These are phyloP conservation scores for Canis aureus DNA, from an alignment of 2,113 vertebrate species.

Conservation along the genomic window DNA sequence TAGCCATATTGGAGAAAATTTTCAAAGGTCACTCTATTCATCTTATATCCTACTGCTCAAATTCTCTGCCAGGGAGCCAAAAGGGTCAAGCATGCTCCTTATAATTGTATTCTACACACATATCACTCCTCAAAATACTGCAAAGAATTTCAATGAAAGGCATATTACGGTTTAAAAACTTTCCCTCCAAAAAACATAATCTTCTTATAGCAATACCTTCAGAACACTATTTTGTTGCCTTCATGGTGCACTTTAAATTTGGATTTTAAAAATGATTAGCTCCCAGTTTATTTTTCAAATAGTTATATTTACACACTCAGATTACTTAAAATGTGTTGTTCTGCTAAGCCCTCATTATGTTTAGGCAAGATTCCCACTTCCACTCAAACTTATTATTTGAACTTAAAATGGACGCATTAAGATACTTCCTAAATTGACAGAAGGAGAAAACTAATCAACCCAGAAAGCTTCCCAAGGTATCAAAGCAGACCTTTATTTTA, in stretches of 20 bases:
- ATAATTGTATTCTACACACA: constrained; percentile 41
- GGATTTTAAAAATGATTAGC: constrained; percentile 60
- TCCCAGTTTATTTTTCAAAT: constrained; percentile 59
- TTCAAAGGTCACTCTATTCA: constrained; percentile 69
- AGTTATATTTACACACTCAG: constrained; percentile 63
- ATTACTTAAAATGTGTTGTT: constrained; percentile 63
- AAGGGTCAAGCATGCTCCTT: not conserved
- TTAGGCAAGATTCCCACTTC: constrained; percentile 70
- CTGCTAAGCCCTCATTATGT: constrained; percentile 44
- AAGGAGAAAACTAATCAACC: constrained; percentile 65
- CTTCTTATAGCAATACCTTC: constrained; percentile 26
- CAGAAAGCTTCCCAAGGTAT: constrained; percentile 62
- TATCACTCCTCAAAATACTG: constrained; percentile 50
- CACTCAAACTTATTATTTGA: constrained; percentile 65
- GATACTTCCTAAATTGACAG: constrained; percentile 66
- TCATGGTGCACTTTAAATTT: constrained; percentile 51
- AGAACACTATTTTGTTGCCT: constrained; percentile 54
- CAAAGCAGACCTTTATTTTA: constrained; percentile 54
- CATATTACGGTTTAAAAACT: constrained; percentile 22
- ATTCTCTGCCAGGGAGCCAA: constrained; percentile 53
- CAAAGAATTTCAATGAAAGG: constrained; percentile 20
- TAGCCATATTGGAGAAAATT: constrained; percentile 59
- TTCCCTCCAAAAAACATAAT: constrained; percentile 69
- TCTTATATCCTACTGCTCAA: constrained; percentile 29
- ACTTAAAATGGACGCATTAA: constrained; percentile 67